A percentile compares a stretch with the other conserved stretches of the same genome.
These are phyloP conservation scores for Acronicta alni DNA, from an alignment of 2,888 invertebrate species.

Conservation along the genomic window DNA sequence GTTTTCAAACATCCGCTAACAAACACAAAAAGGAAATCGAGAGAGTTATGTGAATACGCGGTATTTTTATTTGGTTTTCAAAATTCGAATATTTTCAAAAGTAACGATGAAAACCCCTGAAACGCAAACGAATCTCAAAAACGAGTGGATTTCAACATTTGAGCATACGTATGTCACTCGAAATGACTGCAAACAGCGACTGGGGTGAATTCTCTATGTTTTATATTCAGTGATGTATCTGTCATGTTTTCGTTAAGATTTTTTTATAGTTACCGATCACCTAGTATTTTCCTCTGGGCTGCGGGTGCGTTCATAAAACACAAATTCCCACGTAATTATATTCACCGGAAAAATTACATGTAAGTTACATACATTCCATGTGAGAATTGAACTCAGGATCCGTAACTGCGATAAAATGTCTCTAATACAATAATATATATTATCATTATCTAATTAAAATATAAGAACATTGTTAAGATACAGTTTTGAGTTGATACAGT, in stretches of 20 bases:
- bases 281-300: too few species aligned
- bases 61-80: constrained; percentile 1
- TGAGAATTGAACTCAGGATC: too few species aligned
- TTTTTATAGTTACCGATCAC: too few species aligned
- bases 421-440: too few species aligned
- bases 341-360: too few species aligned
- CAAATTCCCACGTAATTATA: too few species aligned
- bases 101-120: constrained; percentile 1
- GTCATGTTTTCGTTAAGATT: too few species aligned
- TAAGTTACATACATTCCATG: too few species aligned
- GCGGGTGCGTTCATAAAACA: too few species aligned
- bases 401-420: background rate
- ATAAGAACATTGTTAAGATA: too few species aligned
- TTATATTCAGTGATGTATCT: background rate
- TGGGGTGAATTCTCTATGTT: background rate
- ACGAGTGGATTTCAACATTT: background rate
- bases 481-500: background rate
- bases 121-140: constrained; percentile 4
- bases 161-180: background rate
- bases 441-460: too few species aligned
- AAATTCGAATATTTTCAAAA: background rate
- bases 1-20: background rate
- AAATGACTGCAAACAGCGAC: background rate
- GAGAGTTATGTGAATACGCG: constrained; percentile 1
- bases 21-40: background rate